Evolutionary conservation across 2,888 invertebrate species (phyloP), one percentile per base, ranked within the genome.

Genomic region (Cosmopolites sordidus): DNA sequence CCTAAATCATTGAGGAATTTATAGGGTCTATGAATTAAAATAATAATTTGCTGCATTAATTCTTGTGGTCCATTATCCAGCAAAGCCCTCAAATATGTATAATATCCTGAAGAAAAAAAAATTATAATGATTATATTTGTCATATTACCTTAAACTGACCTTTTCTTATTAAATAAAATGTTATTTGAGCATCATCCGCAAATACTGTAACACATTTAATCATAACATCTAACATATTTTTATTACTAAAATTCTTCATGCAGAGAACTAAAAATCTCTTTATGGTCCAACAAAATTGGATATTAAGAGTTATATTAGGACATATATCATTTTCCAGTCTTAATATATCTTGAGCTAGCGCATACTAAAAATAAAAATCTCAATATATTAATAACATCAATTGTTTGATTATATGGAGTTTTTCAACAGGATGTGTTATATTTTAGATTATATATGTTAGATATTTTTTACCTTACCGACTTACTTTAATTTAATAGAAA

Each of bases 181-280:
- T 76, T 49, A 78, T 81, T 60, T 72, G 61, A 50, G 64, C 59
- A 59, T 67, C 63, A 73, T 76, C 55, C 8, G 88, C 85, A 65
- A 87, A 89, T 17, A 86, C 82, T 70, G 91, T 89, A 65, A 93
- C 74, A 76, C 88, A 85, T 64, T 90, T 79, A 55, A 92, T 75
- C 3, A 89, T 86, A 47, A 89, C 82, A 16, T 88, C 86, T 58
- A 86, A 76, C 2, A 63, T 60, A 37, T 63, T 52, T 16, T 52
- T 51, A 15, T 64, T 60, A 27, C 58, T 45, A 27, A 70, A 60
- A 47, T 60, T 65, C 61, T 67, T 67, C 43, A 73, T 61, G 59
- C 72, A 73, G 8, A 72, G 56, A 39, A 66, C 64, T 40, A 75
- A 62, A 53, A 69, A 67, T 45, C 73, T 58, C 60, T 70, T 69